Percentiles rank a stretch among this genome's conserved stretches.
These are phyloP conservation scores for Ptychoptera albimana DNA, from an alignment of 2,888 invertebrate species.

Conservation along the genomic window DNA sequence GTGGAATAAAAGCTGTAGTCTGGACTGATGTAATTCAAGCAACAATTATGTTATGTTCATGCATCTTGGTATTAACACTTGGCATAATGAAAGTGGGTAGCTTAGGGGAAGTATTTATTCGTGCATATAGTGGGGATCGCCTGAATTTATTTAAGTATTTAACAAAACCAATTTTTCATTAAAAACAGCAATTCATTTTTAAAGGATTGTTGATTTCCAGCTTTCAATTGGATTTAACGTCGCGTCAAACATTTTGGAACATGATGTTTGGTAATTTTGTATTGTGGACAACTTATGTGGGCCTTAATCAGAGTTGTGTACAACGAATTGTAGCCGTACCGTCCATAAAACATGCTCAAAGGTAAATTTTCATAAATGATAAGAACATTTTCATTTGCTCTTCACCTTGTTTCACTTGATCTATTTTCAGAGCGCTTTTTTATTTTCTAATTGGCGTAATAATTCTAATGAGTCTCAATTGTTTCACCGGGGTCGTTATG, in stretches of 20 bases:
- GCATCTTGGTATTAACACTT: conserved; percentile 24
- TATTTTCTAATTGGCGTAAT: conserved; percentile 39
- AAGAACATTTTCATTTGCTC: too few species aligned
- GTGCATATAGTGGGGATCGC: conserved; percentile 24
- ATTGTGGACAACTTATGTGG: conserved; percentile 45
- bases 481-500: conserved; percentile 41
- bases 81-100: conserved; percentile 30
- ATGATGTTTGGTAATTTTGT: conserved; percentile 39
- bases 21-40: conserved; percentile 37
- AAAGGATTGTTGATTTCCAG: too few species aligned
- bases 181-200: not conserved
- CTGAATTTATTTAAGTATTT: conserved; percentile 27
- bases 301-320: conserved; percentile 56
- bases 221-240: conserved; percentile 39
- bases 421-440: conserved; percentile 37
- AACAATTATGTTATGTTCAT: conserved; percentile 26
- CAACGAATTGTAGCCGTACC: conserved; percentile 50
- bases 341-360: conserved; percentile 37
- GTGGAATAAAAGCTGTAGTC: conserved; percentile 35
- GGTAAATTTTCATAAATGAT: too few species aligned
- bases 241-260: conserved; percentile 48
- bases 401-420: not conserved
- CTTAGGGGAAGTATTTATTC: conserved; percentile 21
- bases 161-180: too few species aligned
- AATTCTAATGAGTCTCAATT: conserved; percentile 38